Evolutionary conservation across 2,888 invertebrate species (phyloP), one percentile per base, ranked within the genome.

Genomic region (Polyommatus icarus): DNA sequence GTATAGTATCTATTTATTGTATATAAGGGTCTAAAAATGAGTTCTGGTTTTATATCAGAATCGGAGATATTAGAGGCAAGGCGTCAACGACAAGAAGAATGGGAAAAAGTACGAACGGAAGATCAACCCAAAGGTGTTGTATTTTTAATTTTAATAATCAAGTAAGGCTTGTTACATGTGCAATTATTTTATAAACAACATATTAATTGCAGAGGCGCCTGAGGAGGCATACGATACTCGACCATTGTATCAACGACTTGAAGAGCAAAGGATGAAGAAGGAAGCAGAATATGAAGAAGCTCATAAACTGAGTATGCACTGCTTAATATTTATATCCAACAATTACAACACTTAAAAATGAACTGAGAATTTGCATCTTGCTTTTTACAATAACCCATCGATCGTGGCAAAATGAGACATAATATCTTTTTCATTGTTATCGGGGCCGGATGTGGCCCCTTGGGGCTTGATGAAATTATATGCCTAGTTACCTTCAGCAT

Each of bases 281-380:
- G 98, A 99, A 82, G 95, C 98, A 29, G 99, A 99, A 91, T 98
- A 96, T 94, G 99, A 99, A 88, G 99, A 99, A 87, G 97, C 98
- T 3, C 98, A 98, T 85, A 98, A 98, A 93, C 95, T 99, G n/a
- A 99, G 99, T 99, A 93, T 94, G 96, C 93, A 72, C 36, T 20
- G 12, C 4, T 15, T 40, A 50, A 18, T 7, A 24, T 46, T 50
- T 59, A 46, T 46, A 46, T 3, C 46, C 10, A 46, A 46, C 10
- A 46, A 46, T 10, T 46, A 46, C 46, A 46, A 12, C 46, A 12
- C 40, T 8, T 46, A 12, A 10, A 46, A 10, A 46, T 46, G 10
- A 46, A 46, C 10, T 46, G 10, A 46, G 46, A 10, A 46, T 3
- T 12, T 46, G 46, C 10, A 1, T 46, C 3, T 3, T 46, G 46